Base-by-base conservation (phyloP, 2,113 vertebrate genomes). In the Triplophysa dalaica region DNA sequence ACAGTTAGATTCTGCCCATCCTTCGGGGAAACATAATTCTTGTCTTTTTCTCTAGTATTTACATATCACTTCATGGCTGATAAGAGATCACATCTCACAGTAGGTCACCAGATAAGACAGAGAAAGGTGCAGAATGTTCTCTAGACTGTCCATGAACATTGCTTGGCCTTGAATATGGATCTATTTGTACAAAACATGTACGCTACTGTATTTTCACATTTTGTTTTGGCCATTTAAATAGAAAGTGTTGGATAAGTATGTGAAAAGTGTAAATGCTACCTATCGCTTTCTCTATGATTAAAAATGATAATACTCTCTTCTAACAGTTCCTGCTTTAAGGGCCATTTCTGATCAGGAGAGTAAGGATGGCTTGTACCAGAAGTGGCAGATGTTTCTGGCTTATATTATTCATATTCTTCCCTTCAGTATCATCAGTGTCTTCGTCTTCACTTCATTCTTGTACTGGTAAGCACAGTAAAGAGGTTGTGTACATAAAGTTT, bases 371-470 rank as follows among this genome's bases (percentile, higher is more conserved):
- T 91, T 99, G 69, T 98, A 98, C 84, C 92, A 93, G 80, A 98
- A 95, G 86, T 98, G 97, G 96, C 96, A 98, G 86, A 95, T 99
- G 94, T 94, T 98, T 84, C 67, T 98, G 87, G 96, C 96, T 66
- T 98, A 98, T 12, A 89, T 95, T 79, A 81, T 97, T 50, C 97
- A 99, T 26, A 94, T 93, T 79, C 89, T 98, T 24, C 97, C 97
- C 77, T 96, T 98, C 93, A 98, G 96, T 82, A 58, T 96, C 79
- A 29, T 95, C 70, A 95, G 95, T 0, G 90, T 93, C 6, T 61
- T 93, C 60, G 88, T 97, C 72, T 98, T 96, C 90, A 90, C 92
- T 82, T 86, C 88, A 11, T 95, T 97, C 81, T 89, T 94, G n/a
- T 99, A 98, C 88, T 99, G 97, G 97, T 99, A 87, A 87, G 89